Evolutionary conservation across 2,797 vertebrate species (phyloP).

Genomic region (Podargus strigoides): DNA sequence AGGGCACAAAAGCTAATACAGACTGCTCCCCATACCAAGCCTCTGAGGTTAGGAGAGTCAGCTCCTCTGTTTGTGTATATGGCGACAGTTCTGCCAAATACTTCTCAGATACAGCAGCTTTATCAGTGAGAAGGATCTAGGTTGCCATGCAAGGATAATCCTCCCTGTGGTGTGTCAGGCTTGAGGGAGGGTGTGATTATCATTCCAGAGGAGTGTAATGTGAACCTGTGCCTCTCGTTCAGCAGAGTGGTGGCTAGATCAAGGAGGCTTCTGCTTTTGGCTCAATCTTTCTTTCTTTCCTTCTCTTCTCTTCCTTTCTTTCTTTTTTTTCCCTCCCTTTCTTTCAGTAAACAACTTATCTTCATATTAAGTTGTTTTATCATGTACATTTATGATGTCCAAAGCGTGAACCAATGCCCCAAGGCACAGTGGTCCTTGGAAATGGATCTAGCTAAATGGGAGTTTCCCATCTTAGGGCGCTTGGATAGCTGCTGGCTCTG

Average conservation of each 20-base stretch:
- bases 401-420: not conserved
- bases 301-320: not conserved
- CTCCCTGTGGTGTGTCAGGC: slow-evolving; percentile 33
- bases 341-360: not conserved
- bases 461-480: not conserved
- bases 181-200: slow-evolving; percentile 35
- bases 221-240: slow-evolving; percentile 16
- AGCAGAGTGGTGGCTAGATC: not conserved
- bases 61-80: not conserved
- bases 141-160: slow-evolving; percentile 23
- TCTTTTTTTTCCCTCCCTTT: not conserved
- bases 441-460: not conserved
- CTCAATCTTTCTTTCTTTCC: not conserved
- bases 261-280: not conserved
- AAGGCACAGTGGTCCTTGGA: not conserved
- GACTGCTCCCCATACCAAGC: slow-evolving; percentile 1
- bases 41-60: slow-evolving; percentile 18
- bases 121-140: slow-evolving; percentile 39
- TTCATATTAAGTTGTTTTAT: not conserved
- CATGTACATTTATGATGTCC: not conserved
- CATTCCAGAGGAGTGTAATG: slow-evolving; percentile 28
- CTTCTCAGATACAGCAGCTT: slow-evolving; percentile 4
- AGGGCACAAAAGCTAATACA: not conserved
- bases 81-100: slow-evolving; percentile 23
- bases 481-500: not conserved